Evolutionary conservation across 2,888 invertebrate genomes (phyloP), one percentile per base, ranked within the genome.

Genomic region (Lycocerus yunnanus): DNA sequence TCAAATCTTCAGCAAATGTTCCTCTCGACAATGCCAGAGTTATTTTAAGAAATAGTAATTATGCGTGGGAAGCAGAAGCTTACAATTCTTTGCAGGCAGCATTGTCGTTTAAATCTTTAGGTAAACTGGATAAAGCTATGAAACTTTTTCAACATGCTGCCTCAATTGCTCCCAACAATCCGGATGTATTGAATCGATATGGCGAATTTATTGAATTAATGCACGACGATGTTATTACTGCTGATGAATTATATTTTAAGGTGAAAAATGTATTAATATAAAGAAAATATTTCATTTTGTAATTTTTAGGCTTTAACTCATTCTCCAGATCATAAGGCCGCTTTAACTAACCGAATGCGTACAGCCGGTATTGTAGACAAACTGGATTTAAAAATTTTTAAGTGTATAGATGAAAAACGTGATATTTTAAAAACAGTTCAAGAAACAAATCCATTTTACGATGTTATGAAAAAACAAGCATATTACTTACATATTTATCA

Each of bases 401-500:
- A 91, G 77, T 90, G 92, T 79, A 95, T 97, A 78, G 97, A 98
- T 84, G 90, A 92, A 61, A 97, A 97, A 86, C 90, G 96, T 73
- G 93, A 95, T 84, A 90, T 93, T 15, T 88, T 98, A 8, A 92
- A 94, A 16, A 92, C 92, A 4, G 93, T 83, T 66, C 95, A 97
- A 15, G 93, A 94, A 78, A 91, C 91, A 59, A 93, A 93, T 85
- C 90, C 94, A 0, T 95, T 96, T 5, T 88, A 98, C 79, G 90
- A 95, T 69, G 91, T 96, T 82, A 95, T 97, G 3, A 97, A 97
- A 84, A 95, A 95, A 84, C 98, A 98, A 86, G 97, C 97, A 1
- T 99, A 98, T 86, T 98, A 97, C 85, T 92, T 95, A 84, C 97
- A 98, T 84, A 97, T 99, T 77, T 97, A 98, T 86, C 98, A 99